phyloP scores from a whole-genome alignment of 2,797 vertebrate genomes.

The Myotis daubentonii region DNA sequence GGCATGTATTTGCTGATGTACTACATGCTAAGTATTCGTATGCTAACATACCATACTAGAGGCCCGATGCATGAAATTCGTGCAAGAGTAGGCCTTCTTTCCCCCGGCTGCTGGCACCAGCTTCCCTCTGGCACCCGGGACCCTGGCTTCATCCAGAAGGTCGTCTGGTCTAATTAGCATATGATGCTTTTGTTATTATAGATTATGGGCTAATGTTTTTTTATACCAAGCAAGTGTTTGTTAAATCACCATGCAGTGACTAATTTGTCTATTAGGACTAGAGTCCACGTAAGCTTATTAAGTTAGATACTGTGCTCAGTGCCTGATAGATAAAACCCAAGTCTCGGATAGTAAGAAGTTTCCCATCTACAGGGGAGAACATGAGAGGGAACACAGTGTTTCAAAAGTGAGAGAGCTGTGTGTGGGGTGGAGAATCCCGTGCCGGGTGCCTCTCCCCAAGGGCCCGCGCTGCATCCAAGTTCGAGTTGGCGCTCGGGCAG shows the following conservation, averaged over 20 bases:
- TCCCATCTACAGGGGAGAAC: background rate
- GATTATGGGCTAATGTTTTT: background rate
- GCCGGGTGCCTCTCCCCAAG: background rate
- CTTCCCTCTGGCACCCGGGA: no score
- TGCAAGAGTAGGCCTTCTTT: no score
- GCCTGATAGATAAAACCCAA: background rate
- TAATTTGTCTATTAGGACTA: background rate
- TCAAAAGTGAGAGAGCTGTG: background rate
- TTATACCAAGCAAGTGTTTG: background rate
- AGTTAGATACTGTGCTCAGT: background rate
- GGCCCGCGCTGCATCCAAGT: background rate
- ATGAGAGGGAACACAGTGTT: background rate
- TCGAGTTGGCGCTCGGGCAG: background rate
- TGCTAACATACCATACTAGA: background rate
- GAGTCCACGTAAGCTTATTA: background rate
- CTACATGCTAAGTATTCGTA: background rate
- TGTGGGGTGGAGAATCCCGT: background rate
- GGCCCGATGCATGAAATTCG: no score
- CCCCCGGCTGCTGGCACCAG: no score
- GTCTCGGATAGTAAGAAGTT: background rate
- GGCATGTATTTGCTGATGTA: background rate
- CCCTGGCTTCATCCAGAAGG: no score
- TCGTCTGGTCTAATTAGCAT: no score
- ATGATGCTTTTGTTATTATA: no score
- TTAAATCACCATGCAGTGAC: background rate